Evolutionary conservation across 2,888 invertebrate genomes (phyloP), one percentile per base, ranked within the genome.

Genomic region (Marasmarcha lunaedactyla): DNA sequence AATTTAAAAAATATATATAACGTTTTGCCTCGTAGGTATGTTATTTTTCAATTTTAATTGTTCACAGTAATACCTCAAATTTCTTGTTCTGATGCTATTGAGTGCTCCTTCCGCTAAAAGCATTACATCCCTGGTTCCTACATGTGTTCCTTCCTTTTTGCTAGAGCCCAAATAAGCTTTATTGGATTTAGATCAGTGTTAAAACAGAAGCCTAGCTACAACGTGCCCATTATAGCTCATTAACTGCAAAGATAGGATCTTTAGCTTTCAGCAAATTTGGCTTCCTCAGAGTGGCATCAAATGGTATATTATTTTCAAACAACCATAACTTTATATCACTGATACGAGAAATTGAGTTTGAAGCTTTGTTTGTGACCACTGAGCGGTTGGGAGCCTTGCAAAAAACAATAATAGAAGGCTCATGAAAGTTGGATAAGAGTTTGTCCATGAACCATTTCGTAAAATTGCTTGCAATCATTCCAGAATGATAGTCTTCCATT

Each of bases 391-490:
- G 42, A 10, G 42, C 43, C 30, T 47, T 43, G 33, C 42, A 40
- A 39, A 42, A 6, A 6, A 6, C 5, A 5, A 25, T 25, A 6
- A 25, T 25, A 9, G 25, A 25, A 6, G 25, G 25, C 9, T 25
- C 25, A 25, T 25, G 5, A 5, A 25, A 25, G 25, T 25, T 25
- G 9, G 25, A 9, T 6, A 25, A 40, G 1, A 47, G 33, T 14
- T 49, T 47, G 40, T 48, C 48, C 12, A 11, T 40, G 2, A 49
- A 35, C 49, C 49, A 50, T 39, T 52, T 50, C 5, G 35, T 45
- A 33, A 50, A 52, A 35, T 52, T 53, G 14, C 38, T 15, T 12
- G 15, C 11, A 41, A 52, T 51, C 49, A 53, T 53, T 36, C 51
- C 48, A 6, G 45, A 25, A 37, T 52, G 47, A 11, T 51, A 52